These are phyloP conservation scores for Poecilia velifera DNA, from an alignment of 2,797 vertebrate species.

Conservation along the genomic window DNA sequence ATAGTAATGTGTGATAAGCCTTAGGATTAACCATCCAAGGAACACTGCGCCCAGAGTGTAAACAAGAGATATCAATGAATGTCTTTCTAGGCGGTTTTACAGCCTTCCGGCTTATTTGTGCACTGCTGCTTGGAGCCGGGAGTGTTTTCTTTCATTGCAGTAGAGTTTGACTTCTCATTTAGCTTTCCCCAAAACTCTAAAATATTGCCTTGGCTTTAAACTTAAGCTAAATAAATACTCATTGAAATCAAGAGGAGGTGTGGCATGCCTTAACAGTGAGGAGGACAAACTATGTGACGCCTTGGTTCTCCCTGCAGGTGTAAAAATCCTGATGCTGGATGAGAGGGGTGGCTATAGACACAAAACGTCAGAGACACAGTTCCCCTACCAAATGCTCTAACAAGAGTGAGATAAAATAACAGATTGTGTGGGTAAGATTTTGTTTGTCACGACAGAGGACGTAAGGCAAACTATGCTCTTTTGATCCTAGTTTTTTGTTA, in stretches of 20 bases:
- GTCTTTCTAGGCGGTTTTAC: conserved; percentile 47
- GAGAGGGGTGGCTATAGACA: conserved; percentile 30
- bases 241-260: conserved; percentile 7
- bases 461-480: conserved; percentile 4
- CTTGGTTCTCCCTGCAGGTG: conserved; percentile 33
- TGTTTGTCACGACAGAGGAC: conserved; percentile 21
- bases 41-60: conserved; percentile 36
- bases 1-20: conserved; percentile 41
- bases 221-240: conserved; percentile 32
- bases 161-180: conserved; percentile 24
- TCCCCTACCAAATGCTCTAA: conserved; percentile 26
- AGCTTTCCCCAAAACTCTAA: conserved; percentile 42
- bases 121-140: conserved; percentile 21
- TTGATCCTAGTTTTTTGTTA: conserved; percentile 20
- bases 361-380: conserved; percentile 16
- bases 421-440: conserved; percentile 24
- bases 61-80: conserved; percentile 43
- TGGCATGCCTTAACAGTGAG: conserved; percentile 46
- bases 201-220: conserved; percentile 40
- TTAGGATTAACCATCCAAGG: conserved; percentile 41
- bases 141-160: conserved; percentile 35
- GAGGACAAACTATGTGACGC: conserved; percentile 26
- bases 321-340: conserved; percentile 37
- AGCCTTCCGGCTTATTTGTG: conserved; percentile 30
- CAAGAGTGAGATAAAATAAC: conserved; percentile 31